A percentile compares a stretch with the other conserved stretches of the same genome.
These are phyloP conservation scores for Agonopterix subpropinquella DNA, from an alignment of 2,888 invertebrate genomes.

Conservation along the genomic window DNA sequence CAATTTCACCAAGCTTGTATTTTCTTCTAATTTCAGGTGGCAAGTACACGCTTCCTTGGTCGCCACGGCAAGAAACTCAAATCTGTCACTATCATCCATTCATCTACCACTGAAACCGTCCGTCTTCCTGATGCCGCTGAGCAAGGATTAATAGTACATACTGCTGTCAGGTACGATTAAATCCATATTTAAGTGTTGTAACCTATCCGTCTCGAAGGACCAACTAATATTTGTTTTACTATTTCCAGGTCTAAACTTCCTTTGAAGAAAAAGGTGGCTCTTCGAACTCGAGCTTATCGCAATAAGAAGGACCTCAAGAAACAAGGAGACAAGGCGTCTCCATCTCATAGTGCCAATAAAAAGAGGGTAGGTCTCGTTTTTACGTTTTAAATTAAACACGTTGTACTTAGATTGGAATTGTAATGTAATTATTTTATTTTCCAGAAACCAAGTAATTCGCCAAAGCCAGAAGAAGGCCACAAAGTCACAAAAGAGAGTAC, in stretches of 20 bases:
- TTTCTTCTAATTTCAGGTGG: conserved; percentile 73
- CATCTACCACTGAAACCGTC: conserved; percentile 92
- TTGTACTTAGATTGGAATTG: too few species aligned
- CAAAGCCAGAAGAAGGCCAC: conserved; percentile 49
- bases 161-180: conserved; percentile 78
- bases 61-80: conserved; percentile 89
- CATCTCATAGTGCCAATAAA: conserved; percentile 57
- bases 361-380: conserved; percentile 57
- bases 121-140: conserved; percentile 86
- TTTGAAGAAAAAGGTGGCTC: conserved; percentile 87
- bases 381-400: neutral
- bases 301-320: conserved; percentile 68
- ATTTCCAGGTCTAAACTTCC: conserved; percentile 86
- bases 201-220: too few species aligned
- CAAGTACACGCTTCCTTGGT: conserved; percentile 87
- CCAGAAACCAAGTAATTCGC: conserved; percentile 53
- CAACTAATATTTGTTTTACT: neutral
- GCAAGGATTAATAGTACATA: conserved; percentile 87
- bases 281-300: conserved; percentile 75
- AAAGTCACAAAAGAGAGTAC: conserved; percentile 61
- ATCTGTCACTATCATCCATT: conserved; percentile 92
- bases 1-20: neutral
- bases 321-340: conserved; percentile 59
- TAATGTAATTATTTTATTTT: conserved; percentile 13
- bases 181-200: neutral